Conservation (phyloP, 2,797 vertebrate species). For the Sebastes hubbsi region DNA sequence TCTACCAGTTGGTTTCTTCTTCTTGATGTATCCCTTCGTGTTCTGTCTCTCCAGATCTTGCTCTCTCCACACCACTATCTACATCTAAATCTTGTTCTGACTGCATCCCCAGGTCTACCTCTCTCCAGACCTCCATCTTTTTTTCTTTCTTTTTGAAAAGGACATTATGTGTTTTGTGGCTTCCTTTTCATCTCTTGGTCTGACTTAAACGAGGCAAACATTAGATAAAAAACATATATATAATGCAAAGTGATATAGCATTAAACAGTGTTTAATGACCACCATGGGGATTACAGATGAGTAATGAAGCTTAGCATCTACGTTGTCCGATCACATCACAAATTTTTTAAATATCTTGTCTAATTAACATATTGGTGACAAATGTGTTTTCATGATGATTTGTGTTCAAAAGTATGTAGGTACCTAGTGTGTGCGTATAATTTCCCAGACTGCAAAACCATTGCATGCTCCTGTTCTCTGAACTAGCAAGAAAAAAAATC, state of each 20-base stretch:
- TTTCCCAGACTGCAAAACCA: background rate
- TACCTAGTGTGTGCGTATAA: background rate
- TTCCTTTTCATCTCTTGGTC: background rate
- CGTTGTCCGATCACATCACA: background rate
- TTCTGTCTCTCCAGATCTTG: background rate
- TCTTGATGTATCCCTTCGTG: background rate
- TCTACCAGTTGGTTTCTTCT: background rate
- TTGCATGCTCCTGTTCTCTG: background rate
- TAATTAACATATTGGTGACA: background rate
- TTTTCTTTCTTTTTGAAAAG: background rate
- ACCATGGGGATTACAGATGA: background rate
- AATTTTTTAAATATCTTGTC: background rate
- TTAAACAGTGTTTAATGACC: background rate
- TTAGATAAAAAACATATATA: background rate
- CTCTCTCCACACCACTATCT: background rate
- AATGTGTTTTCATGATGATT: background rate
- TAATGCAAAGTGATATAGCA: background rate
- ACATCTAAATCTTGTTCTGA: background rate
- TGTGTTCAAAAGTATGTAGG: background rate
- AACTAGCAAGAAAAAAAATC: background rate
- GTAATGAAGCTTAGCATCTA: background rate
- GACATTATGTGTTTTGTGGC: background rate
- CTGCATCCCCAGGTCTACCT: background rate
- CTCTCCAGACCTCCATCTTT: background rate
- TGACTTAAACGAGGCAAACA: background rate